Evolutionary conservation across 2,113 vertebrate species (phyloP), one percentile per base, ranked within the genome.

Genomic region (Epinephelus fuscoguttatus): DNA sequence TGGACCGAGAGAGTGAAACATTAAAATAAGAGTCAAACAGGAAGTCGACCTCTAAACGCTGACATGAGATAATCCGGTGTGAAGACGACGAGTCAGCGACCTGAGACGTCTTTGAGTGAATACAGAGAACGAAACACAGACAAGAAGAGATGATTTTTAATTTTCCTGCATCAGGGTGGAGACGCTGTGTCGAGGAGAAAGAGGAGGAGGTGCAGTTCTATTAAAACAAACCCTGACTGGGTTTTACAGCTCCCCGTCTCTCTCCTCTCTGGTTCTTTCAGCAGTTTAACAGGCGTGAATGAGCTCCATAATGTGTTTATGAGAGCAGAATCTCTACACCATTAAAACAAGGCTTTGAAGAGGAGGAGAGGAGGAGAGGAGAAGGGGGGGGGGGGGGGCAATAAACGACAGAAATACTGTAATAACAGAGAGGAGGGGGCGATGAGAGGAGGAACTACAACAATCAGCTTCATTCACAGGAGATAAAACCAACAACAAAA

Each of bases 341-440:
- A 89, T 84, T 85, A 85, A 82, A 88, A 84, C 66, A 64, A 83
- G 63, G 70, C 88, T 85, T 76, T 89, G 84, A 83, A 63, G 74
- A 55, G 23, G 68, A 69, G n/a, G 62, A 56, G 53, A 11, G 21
- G 66, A 27, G 33, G 23, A 17, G 37, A 15, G 15, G 45, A 23
- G 5, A 17, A 27, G 21, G 11, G 19, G 57, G 59, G 11, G 17
- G 14, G 4, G 60, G 0, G 52, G 25, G 50, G 62, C 59, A 75
- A 84, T 66, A 75, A 75, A 76, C 25, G 14, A 52, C 19, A 74
- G 74, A 45, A 62, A 37, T 37, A 66, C 12, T 47, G 67, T 71
- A 63, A 82, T 67, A 81, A 61, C 21, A 40, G 18, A 18, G 55
- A 1, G 53, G 30, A 8, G 42, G 71, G 18, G 23, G 70, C 18